A percentile compares a stretch with the other conserved stretches of the same genome.
phyloP scores from a whole-genome alignment of 2,113 vertebrate species.

The Dasyornis broadbenti region DNA sequence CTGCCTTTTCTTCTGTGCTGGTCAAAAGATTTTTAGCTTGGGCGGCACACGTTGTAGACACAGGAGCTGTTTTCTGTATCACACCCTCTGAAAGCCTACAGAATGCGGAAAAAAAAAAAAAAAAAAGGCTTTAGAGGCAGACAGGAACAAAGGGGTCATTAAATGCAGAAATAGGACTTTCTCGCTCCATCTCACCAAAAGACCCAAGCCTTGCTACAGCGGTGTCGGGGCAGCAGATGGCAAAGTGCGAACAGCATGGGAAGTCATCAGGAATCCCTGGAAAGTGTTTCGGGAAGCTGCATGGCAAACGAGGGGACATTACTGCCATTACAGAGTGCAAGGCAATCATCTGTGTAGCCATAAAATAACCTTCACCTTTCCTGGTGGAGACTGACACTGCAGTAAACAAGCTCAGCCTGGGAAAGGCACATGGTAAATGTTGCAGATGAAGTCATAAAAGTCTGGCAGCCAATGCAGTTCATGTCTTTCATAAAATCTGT shows the following conservation, averaged over 20 bases:
- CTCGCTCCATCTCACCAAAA: background rate
- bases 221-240: conserved; percentile 60
- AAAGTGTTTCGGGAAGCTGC: conserved; percentile 44
- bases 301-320: conserved; percentile 28
- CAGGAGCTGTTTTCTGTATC: background rate
- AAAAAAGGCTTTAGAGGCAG: background rate
- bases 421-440: conserved; percentile 14
- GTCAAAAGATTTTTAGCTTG: background rate
- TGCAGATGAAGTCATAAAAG: conserved; percentile 66
- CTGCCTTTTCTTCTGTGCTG: background rate
- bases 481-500: conserved; percentile 65
- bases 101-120: background rate
- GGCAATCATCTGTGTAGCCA: conserved; percentile 39
- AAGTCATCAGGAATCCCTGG: conserved; percentile 49
- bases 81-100: background rate
- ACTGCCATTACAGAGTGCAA: conserved; percentile 2
- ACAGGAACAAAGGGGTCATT: background rate
- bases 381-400: conserved; percentile 30
- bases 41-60: rapidly evolving
- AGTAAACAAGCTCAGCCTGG: conserved; percentile 57
- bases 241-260: conserved; percentile 38
- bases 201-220: background rate
- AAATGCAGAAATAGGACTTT: background rate
- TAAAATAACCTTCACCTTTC: conserved; percentile 67
- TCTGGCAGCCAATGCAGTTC: conserved; percentile 46